A percentile compares a stretch with the other conserved stretches of the same genome.
Evolutionary conservation across 2,888 invertebrate genomes (phyloP).

Genomic region (Ennomos fuscantarius): DNA sequence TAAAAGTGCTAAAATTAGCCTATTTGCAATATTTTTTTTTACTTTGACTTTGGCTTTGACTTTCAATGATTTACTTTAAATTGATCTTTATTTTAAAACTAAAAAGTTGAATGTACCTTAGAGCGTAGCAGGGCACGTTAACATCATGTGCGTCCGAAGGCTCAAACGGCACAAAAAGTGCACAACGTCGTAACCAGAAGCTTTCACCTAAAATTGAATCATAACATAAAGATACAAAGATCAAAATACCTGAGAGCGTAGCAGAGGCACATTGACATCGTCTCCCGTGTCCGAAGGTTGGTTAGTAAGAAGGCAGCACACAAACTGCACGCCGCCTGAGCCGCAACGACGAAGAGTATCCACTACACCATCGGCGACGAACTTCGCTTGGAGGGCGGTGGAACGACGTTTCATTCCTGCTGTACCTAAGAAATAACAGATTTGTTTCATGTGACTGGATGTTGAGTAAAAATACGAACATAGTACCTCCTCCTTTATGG

Average conservation of each 20-base stretch:
- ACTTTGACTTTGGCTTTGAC: no score
- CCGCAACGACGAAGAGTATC: slow-evolving; percentile 95
- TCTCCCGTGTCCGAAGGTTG: slow-evolving; percentile 74
- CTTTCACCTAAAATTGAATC: neutral
- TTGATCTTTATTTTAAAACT: no score
- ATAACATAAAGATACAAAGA: slow-evolving; percentile 1
- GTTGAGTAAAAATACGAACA: no score
- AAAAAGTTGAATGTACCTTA: no score
- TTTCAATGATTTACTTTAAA: no score
- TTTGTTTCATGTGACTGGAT: neutral
- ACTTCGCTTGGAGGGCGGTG: slow-evolving; percentile 90
- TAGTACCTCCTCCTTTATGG: no score
- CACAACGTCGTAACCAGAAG: no score
- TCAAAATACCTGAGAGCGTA: slow-evolving; percentile 90
- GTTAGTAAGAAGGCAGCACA: slow-evolving; percentile 92
- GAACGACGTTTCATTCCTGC: slow-evolving; percentile 92
- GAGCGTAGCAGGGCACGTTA: no score
- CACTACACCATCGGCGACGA: slow-evolving; percentile 93
- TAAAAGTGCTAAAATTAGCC: no score
- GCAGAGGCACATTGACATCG: slow-evolving; percentile 92
- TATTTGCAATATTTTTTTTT: no score
- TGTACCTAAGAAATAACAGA: slow-evolving; percentile 64
- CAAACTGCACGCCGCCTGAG: slow-evolving; percentile 90
- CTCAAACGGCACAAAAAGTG: no score
- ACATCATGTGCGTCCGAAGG: no score